These are phyloP conservation scores for Acanthiza pusilla DNA, from an alignment of 2,797 vertebrate genomes.

Conservation along the genomic window DNA sequence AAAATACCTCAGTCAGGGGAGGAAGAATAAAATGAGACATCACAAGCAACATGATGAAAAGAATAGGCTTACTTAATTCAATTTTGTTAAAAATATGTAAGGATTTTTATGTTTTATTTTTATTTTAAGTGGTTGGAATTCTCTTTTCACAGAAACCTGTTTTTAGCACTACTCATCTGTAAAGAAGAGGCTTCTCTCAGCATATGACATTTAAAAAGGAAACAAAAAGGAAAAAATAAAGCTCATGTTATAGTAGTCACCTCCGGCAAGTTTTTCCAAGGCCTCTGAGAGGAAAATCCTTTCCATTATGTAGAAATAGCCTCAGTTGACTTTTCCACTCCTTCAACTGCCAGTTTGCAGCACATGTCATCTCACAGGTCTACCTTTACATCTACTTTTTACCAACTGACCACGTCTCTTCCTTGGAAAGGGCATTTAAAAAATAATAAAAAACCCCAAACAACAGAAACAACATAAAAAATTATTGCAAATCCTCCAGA, in stretches of 20 bases:
- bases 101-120: not conserved
- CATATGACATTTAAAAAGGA: conserved; percentile 38
- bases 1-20: not conserved
- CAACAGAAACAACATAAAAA: not conserved
- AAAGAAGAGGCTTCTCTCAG: not conserved
- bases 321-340: conserved; percentile 45
- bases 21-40: not conserved
- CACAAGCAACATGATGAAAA: not conserved
- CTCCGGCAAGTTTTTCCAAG: conserved; percentile 48
- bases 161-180: not conserved
- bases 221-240: conserved; percentile 44
- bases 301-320: conserved; percentile 40
- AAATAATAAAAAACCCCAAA: not conserved
- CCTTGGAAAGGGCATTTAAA: not conserved
- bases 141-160: conserved; percentile 5
- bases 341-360: not conserved
- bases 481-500: not conserved
- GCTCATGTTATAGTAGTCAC: conserved; percentile 8
- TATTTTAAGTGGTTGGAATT: conserved; percentile 15
- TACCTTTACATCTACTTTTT: not conserved
- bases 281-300: conserved; percentile 40
- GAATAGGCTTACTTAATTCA: not conserved
- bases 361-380: not conserved
- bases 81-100: not conserved
- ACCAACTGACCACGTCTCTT: not conserved